Conservation (phyloP, 2,888 invertebrate genomes). For the Ecdyonurus torrentis region DNA sequence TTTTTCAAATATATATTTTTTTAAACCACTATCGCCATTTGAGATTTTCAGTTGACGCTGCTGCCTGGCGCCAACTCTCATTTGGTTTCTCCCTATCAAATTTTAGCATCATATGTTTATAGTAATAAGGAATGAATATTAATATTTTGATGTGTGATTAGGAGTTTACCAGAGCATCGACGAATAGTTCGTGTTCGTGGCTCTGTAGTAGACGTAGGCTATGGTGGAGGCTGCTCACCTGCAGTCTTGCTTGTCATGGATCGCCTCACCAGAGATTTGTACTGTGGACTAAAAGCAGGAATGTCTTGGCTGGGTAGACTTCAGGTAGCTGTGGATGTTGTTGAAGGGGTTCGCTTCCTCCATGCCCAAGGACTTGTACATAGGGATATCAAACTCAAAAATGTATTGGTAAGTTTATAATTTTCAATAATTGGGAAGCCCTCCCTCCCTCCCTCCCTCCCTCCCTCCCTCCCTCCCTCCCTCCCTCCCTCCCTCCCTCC, state of each 20-base stretch:
- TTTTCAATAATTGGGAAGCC: no score
- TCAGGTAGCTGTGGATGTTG: constrained; percentile 62
- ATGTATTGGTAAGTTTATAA: constrained; percentile 53
- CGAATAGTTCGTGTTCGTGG: constrained; percentile 59
- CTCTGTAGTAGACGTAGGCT: constrained; percentile 63
- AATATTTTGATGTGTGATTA: constrained; percentile 22
- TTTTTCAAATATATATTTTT: no score
- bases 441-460: no score
- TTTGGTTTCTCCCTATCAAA: no score
- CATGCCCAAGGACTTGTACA: constrained; percentile 80
- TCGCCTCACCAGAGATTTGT: constrained; percentile 55
- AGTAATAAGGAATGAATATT: no score
- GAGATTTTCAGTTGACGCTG: no score
- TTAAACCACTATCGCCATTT: no score
- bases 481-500: no score
- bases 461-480: no score
- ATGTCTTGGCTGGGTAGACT: constrained; percentile 44
- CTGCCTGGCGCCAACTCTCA: no score
- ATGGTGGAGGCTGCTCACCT: constrained; percentile 48
- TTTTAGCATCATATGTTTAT: no score
- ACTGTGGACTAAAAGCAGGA: constrained; percentile 54
- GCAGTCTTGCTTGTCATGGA: constrained; percentile 70
- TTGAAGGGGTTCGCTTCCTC: constrained; percentile 73
- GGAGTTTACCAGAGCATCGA: constrained; percentile 66
- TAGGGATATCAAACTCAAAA: constrained; percentile 78